Base-by-base conservation (phyloP, 2,113 vertebrate species). In the Fukomys damarensis region DNA sequence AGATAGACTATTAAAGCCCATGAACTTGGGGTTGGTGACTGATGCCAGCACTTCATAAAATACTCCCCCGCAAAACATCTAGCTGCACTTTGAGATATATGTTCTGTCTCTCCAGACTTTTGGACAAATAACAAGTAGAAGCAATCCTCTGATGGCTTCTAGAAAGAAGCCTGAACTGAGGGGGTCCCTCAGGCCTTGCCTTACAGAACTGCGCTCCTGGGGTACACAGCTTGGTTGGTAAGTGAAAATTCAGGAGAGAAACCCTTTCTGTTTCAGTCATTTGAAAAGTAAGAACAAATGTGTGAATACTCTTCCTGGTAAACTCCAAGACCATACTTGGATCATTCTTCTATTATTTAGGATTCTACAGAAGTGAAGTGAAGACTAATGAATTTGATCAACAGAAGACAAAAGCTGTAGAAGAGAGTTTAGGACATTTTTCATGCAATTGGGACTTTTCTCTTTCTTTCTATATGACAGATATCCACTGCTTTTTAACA, bases 241-340 rank as follows among this genome's bases (percentile, higher is more conserved):
- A 56, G 28, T 46, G 35, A 93, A 79, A 74, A 38, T 79, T 96
- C 41, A 32, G 74, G 65, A 89, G 24, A 84, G 12, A 97, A 97
- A 52, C 7, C 0, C 1, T 84, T 92, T 85, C 30, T 66, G 77
- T 86, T 5, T 95, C 43, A 87, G 28, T 7, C 5, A 56, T 74
- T 59, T 93, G 89, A 66, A 91, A 93, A 91, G 6, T 14, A 87
- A 88, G 66, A 77, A 66, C 32, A 72, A 89, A 87, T 86, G 19
- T 61, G 5, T 74, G 46, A 54, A 56, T 54, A 35, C 6, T 19
- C 49, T 91, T 82, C 41, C 41, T 93, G 58, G 30, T 85, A 46
- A 95, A 93, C 87, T 82, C 65, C 38, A n/a, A 72, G 54, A 90
- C 35, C 30, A 41, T 28, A 72, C 30, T 17, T 90, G 76, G 68